Evolutionary conservation across 2,797 vertebrate genomes (phyloP), one percentile per base, ranked within the genome.

Genomic region (Pogoniulus pusillus): DNA sequence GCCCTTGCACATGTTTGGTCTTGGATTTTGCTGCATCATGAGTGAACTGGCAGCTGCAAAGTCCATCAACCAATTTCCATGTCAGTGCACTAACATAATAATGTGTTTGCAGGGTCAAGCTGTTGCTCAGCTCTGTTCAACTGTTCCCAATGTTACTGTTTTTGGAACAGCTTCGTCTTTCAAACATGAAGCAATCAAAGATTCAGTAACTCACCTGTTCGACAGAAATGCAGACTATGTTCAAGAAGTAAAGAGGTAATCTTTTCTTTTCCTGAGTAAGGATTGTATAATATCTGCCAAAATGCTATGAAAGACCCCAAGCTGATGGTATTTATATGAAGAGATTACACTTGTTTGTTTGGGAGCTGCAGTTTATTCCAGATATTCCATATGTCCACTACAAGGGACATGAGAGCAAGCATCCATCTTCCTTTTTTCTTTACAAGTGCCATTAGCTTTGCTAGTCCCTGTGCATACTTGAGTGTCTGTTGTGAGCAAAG

Each of bases 171-270:
- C 99, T 87, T 99, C 99, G 12, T 98, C 98, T 93, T 99, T 98
- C 97, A 99, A 99, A 97, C 99, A 99, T 13, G 98, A 98, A 90
- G 98, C 99, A 84, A 99, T 99, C 97, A 98, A 98, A 97, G 98
- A 98, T 94, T 99, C 99, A 0, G 97, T 99, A 97, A 99, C 98
- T 94, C 98, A 99, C 92, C 98, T 99, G 86, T 99, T 99, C 57
- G 99, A 99, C 98, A 98, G 99, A 97, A 99, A 99, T 58, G 96
- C 97, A 41, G 99, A 99, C 97, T 99, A 99, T 29, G 98, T 99
- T 57, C 98, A 99, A 96, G 99, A 99, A 97, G 98, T 99, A 63
- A 99, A 98, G 98, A 99, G 98, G 99, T 99, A 98, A 98, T 54
- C 6, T 82, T 45, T 54, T 59, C 0, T 93, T 91, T 92, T 92